Base-by-base conservation (phyloP, 2,113 vertebrate genomes). In the Puntigrus tetrazona region DNA sequence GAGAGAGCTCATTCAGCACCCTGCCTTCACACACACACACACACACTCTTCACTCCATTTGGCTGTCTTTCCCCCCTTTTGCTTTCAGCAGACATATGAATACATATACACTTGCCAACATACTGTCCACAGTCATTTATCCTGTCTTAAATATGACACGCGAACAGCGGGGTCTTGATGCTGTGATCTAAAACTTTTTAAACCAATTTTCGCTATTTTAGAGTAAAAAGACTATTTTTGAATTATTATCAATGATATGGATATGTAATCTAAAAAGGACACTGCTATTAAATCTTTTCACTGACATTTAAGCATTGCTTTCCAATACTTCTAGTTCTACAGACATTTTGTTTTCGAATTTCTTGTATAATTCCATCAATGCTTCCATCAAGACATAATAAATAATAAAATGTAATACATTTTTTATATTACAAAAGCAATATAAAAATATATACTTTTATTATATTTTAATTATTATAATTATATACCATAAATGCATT, bases 51-150 rank as follows among this genome's bases (percentile, higher is more conserved):
- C 70, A 43, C 55, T 61, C 20, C 29, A 25, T 34, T 85, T 29
- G 7, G 13, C 27, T 72, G 22, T 57, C 89, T 77, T 25, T 36
- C 89, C 90, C 88, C 86, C 92, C 90, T 91, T 90, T 90, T 92
- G 93, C 47, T 91, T 83, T 91, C 8, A 2, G 3, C 55, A 22
- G 22, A 31, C 10, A 18, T 31, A 47, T 38, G 22, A 4, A 78
- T 75, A 36, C 25, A 55, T 55, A 13, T 38, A 36, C 47, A 47
- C 67, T 47, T 10, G 31, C 65, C 18, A 34, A 78, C n/a, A 78
- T 47, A n/a, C 8, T 36, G 31, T 72, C n/a, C 2, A 55, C 27
- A 1, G 18, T 34, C 18, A 11, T 11, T 69, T 5, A 5, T 69
- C 18, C 9, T 22, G 65, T 69, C 31, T 67, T 67, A 67, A 67